These are phyloP conservation scores for Folsomia candida DNA, from an alignment of 2,888 invertebrate genomes.

Conservation along the genomic window DNA sequence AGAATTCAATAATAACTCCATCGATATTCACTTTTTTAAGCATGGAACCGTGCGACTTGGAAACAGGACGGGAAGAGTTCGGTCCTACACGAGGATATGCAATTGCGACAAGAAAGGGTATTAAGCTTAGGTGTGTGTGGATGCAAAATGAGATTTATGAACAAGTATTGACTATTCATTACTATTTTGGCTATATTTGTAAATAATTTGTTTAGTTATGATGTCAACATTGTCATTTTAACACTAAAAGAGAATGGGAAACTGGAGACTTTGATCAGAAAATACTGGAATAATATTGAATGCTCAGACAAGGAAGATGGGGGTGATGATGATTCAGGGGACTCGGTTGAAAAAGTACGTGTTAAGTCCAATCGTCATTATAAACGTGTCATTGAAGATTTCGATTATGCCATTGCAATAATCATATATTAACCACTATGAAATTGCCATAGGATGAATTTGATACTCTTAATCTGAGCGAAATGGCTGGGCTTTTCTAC, in stretches of 20 bases:
- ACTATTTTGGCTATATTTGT: too few relatives aligned
- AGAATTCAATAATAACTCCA: too few relatives aligned
- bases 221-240: conserved; percentile 89
- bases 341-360: conserved; percentile 28
- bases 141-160: too few relatives aligned
- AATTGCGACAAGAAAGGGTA: conserved; percentile 37
- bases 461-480: conserved; percentile 38
- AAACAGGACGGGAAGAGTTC: conserved; percentile 72
- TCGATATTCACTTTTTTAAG: too few relatives aligned
- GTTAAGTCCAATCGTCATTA: background rate
- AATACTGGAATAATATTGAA: conserved; percentile 86
- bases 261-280: conserved; percentile 80
- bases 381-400: too few relatives aligned
- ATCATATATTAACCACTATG: background rate
- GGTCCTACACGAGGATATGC: conserved; percentile 40
- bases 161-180: too few relatives aligned
- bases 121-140: too few relatives aligned
- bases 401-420: background rate
- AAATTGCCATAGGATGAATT: conserved; percentile 37
- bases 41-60: conserved; percentile 87
- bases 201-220: too few relatives aligned
- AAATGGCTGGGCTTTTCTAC: conserved; percentile 45
- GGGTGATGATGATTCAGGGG: conserved; percentile 35
- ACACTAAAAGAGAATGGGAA: conserved; percentile 87
- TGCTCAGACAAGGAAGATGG: conserved; percentile 41